Conservation (phyloP, 2,113 vertebrate species). For the Argyrosomus japonicus region DNA sequence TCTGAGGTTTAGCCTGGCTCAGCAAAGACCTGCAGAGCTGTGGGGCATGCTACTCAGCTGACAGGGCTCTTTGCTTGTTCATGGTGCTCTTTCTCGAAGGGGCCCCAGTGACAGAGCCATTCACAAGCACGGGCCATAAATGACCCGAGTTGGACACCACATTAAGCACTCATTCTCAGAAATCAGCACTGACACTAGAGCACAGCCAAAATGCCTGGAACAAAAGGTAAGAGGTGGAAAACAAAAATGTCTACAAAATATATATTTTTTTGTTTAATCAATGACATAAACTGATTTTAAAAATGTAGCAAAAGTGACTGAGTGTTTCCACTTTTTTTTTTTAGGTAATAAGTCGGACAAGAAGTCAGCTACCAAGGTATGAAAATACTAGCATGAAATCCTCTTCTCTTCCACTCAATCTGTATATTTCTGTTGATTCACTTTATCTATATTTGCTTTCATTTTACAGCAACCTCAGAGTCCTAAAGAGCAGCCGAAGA, state of each 20-base stretch:
- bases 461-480: slow-evolving; percentile 83
- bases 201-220: slow-evolving; percentile 85
- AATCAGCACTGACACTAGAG: slow-evolving; percentile 71
- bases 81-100: slow-evolving; percentile 80
- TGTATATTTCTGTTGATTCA: slow-evolving; percentile 5
- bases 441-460: neutral
- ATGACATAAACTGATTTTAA: neutral
- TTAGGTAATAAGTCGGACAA: slow-evolving; percentile 88
- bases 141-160: slow-evolving; percentile 65
- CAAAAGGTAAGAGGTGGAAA: slow-evolving; percentile 78
- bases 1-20: slow-evolving; percentile 82
- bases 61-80: slow-evolving; percentile 87
- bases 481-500: slow-evolving; percentile 87
- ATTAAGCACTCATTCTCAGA: slow-evolving; percentile 75
- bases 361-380: slow-evolving; percentile 87
- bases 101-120: slow-evolving; percentile 76
- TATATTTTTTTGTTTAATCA: neutral
- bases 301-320: neutral
- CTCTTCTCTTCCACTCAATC: neutral
- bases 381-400: slow-evolving; percentile 1
- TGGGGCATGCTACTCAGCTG: slow-evolving; percentile 75
- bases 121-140: slow-evolving; percentile 83
- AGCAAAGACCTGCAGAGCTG: slow-evolving; percentile 77
- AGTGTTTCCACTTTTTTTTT: slow-evolving; percentile 30
- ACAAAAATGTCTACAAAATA: neutral